Evolutionary conservation across 2,888 invertebrate species (phyloP).

Genomic region (Lymantria dispar): DNA sequence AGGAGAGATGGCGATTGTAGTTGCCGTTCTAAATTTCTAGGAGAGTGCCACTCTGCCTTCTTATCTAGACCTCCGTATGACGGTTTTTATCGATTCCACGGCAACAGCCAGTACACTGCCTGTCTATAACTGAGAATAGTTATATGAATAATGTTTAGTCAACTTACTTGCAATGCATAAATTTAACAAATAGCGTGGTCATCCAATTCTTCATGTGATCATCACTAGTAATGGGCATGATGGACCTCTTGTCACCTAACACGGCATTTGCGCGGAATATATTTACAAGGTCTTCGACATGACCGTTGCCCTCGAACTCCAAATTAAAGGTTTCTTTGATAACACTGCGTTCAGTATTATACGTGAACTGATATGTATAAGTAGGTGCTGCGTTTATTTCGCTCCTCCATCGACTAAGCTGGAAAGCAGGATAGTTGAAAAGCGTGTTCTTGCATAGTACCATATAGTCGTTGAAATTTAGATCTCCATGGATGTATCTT

Average conservation of each 20-base stretch:
- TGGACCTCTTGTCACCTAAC: conserved; percentile 11
- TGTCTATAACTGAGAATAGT: no score
- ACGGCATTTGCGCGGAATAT: conserved; percentile 49
- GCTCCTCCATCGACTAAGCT: conserved; percentile 31
- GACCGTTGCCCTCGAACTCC: conserved; percentile 52
- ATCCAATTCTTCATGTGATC: conserved; percentile 31
- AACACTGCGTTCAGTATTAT: conserved; percentile 58
- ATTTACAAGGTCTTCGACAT: conserved; percentile 73
- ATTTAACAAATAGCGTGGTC: conserved; percentile 25
- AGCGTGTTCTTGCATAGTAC: conserved; percentile 22
- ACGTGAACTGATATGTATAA: conserved; percentile 72
- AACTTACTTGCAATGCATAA: conserved; percentile 21
- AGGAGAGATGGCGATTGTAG: no score
- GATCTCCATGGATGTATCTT: conserved; percentile 26
- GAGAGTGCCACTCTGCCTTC: no score
- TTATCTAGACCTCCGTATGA: no score
- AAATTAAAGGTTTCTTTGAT: conserved; percentile 43
- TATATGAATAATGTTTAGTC: background rate
- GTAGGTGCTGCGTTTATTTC: conserved; percentile 32
- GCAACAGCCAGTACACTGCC: no score
- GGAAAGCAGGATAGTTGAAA: conserved; percentile 36
- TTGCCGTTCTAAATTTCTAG: no score
- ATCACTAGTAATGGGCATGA: conserved; percentile 17
- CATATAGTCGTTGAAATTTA: conserved; percentile 22
- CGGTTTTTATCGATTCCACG: no score